Conservation (phyloP, 2,797 vertebrate species). For the Benthosema pterotum region DNA sequence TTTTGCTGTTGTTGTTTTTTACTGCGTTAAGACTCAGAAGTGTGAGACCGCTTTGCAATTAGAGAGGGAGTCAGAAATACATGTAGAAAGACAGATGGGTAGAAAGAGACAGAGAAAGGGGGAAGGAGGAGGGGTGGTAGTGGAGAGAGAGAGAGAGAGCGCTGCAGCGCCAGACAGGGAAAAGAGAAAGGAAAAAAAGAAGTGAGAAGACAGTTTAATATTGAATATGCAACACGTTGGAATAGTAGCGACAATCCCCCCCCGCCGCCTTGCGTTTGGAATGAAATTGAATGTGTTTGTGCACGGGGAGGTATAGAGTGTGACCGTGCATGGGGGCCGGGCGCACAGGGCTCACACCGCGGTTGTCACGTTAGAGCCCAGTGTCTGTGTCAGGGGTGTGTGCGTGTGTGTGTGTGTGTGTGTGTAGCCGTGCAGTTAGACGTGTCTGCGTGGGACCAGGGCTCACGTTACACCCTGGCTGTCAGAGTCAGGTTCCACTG, state of each 20-base stretch:
- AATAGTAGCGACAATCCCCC: slow-evolving; percentile 20
- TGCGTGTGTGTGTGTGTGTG: too few relatives aligned
- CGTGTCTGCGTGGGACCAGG: slow-evolving; percentile 35
- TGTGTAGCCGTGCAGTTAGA: too few relatives aligned
- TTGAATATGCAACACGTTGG: slow-evolving; percentile 14
- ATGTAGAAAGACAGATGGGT: too few relatives aligned
- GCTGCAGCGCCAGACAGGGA: neutral
- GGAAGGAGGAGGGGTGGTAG: too few relatives aligned
- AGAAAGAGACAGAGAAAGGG: neutral
- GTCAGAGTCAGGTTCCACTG: slow-evolving; percentile 58
- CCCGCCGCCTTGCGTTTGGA: slow-evolving; percentile 14
- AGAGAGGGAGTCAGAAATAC: neutral
- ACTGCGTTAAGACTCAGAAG: slow-evolving; percentile 1
- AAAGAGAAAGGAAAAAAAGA: slow-evolving; percentile 1
- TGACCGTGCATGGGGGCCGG: too few relatives aligned
- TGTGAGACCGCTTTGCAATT: slow-evolving; percentile 35
- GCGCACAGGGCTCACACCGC: slow-evolving; percentile 31
- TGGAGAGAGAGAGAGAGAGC: too few relatives aligned
- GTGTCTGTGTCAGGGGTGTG: slow-evolving; percentile 13
- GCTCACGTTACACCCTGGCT: slow-evolving; percentile 55
- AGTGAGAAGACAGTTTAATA: slow-evolving; percentile 11
- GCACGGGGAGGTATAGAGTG: slow-evolving; percentile 26
- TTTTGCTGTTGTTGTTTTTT: neutral
- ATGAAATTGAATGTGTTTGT: slow-evolving; percentile 42
- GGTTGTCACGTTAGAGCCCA: slow-evolving; percentile 32